phyloP scores from a whole-genome alignment of 2,797 vertebrate genomes.

The Lepilemur septentrionalis region DNA sequence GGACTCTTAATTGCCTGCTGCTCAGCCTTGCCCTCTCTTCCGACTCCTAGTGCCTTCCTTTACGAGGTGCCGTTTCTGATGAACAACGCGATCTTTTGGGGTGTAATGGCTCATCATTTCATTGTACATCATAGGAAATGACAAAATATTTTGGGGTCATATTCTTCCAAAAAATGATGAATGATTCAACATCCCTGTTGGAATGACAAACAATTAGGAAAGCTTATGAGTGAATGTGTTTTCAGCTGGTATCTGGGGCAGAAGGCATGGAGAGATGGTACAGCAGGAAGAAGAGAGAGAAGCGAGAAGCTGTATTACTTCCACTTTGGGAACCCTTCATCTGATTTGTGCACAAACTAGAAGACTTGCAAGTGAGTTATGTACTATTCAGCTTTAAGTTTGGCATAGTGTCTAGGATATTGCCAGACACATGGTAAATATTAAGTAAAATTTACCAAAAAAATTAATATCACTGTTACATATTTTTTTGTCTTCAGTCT shows the following conservation, averaged over 20 bases:
- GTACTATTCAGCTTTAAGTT: neutral
- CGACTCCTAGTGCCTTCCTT: neutral
- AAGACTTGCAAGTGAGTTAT: neutral
- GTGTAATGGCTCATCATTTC: neutral
- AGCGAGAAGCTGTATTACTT: neutral
- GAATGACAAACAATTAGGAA: neutral
- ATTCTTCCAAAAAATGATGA: neutral
- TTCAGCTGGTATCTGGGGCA: neutral
- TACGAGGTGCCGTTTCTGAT: neutral
- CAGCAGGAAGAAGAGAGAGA: neutral
- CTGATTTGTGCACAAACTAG: neutral
- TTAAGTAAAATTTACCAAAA: neutral
- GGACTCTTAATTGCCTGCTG: neutral
- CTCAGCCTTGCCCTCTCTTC: neutral
- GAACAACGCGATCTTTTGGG: neutral
- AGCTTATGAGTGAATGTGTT: neutral
- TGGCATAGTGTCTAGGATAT: neutral
- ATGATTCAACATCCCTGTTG: neutral
- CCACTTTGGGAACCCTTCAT: neutral
- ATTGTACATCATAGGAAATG: slow-evolving; percentile 2
- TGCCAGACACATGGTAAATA: neutral
- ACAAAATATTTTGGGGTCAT: neutral
- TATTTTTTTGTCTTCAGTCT: slow-evolving; percentile 15
- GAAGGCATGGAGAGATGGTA: neutral
- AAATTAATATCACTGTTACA: neutral